Conservation (phyloP, 2,797 vertebrate species). For the Anableps anableps region DNA sequence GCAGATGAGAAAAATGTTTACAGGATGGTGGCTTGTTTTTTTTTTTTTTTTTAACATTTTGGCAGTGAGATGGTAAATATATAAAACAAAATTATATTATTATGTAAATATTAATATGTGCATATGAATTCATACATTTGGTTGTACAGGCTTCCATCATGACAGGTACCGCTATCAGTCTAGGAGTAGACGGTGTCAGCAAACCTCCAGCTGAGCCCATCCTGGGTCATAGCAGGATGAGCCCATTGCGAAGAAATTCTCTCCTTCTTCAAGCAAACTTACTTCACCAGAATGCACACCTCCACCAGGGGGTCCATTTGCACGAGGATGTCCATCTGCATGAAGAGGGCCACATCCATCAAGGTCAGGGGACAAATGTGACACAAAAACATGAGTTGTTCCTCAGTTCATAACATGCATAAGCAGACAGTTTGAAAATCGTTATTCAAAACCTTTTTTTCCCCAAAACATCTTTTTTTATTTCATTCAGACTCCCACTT, state of each 20-base stretch:
- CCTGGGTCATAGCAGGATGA: constrained; percentile 70
- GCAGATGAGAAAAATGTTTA: not conserved
- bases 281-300: constrained; percentile 64
- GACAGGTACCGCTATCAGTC: constrained; percentile 90
- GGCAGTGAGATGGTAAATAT: not conserved
- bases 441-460: not conserved
- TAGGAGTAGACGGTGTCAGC: constrained; percentile 85
- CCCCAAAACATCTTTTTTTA: not conserved
- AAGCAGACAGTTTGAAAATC: not conserved
- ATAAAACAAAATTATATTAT: not conserved
- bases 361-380: constrained; percentile 38
- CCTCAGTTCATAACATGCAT: too few species aligned
- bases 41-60: not conserved
- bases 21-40: not conserved
- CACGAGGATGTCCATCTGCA: constrained; percentile 66
- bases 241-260: constrained; percentile 68
- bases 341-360: constrained; percentile 64
- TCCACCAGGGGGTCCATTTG: constrained; percentile 60
- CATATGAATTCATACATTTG: not conserved
- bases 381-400: not conserved
- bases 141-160: constrained; percentile 91
- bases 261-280: constrained; percentile 67
- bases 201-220: constrained; percentile 80
- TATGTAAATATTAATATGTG: not conserved
- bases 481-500: constrained; percentile 52